A percentile compares a stretch with the other conserved stretches of the same genome.
Conservation (phyloP, 2,888 invertebrate species). For the Drosophila tripunctata region DNA sequence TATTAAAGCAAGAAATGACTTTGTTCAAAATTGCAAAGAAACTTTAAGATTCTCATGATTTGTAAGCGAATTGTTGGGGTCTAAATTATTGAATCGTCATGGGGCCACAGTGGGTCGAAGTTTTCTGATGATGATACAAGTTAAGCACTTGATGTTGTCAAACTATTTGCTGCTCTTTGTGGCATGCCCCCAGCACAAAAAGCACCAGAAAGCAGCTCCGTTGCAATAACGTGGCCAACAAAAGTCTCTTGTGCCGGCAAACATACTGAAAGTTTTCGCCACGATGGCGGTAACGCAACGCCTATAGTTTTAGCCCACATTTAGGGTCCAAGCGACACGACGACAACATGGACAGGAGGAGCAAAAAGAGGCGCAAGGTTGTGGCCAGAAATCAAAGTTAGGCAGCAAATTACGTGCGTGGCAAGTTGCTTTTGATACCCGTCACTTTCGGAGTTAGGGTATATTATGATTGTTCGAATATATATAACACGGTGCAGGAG, state of each 20-base stretch:
- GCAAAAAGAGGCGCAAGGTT: not conserved
- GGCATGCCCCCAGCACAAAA: constrained; percentile 1
- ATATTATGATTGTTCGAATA: not conserved
- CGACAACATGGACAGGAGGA: not conserved
- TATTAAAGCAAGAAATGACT: not conserved
- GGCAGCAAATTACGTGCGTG: constrained; percentile 24
- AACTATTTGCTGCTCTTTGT: constrained; percentile 25
- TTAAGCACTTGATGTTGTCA: constrained; percentile 37
- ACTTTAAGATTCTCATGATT: constrained; percentile 2
- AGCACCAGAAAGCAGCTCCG: not conserved
- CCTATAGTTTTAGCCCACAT: constrained; percentile 15
- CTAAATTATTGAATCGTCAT: constrained; percentile 11
- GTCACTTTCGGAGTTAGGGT: not conserved
- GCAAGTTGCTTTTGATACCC: constrained; percentile 13
- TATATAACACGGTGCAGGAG: too few relatives aligned
- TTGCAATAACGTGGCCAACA: constrained; percentile 17
- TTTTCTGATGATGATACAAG: constrained; percentile 23
- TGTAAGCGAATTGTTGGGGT: not conserved
- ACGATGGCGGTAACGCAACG: constrained; percentile 17
- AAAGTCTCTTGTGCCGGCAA: constrained; percentile 51
- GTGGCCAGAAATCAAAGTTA: constrained; percentile 59
- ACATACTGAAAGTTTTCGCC: constrained; percentile 42
- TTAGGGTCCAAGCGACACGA: constrained; percentile 4
- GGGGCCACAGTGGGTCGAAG: constrained; percentile 8
- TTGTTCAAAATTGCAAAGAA: not conserved